Percentiles rank a stretch among this genome's conserved stretches.
Conservation (phyloP, 2,888 invertebrate species). For the Eudemis profundana region DNA sequence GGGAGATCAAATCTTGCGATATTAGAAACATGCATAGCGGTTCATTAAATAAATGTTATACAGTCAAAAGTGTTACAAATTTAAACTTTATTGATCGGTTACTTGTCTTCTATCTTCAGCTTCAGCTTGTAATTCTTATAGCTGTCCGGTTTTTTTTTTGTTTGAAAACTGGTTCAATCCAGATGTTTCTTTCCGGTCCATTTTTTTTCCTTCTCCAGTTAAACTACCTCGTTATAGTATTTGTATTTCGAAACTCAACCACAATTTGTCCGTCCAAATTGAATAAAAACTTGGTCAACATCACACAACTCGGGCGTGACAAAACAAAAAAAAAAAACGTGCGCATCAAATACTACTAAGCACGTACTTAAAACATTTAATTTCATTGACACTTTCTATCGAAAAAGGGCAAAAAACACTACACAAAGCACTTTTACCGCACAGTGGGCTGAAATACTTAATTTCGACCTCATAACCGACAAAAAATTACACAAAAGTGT, state of each 20-base stretch:
- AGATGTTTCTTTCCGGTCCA: background rate
- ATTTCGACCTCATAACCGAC: slow-evolving; percentile 57
- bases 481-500: slow-evolving; percentile 64
- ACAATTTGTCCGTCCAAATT: background rate
- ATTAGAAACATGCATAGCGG: too few species aligned
- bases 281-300: slow-evolving; percentile 23
- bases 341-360: slow-evolving; percentile 21
- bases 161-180: background rate
- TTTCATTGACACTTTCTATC: slow-evolving; percentile 44
- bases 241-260: slow-evolving; percentile 11
- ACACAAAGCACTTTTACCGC: slow-evolving; percentile 45
- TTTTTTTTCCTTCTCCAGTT: background rate
- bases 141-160: background rate
- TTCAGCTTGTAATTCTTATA: too few species aligned
- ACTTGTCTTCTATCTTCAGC: too few species aligned
- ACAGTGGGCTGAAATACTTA: slow-evolving; percentile 44
- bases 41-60: too few species aligned
- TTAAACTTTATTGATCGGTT: too few species aligned
- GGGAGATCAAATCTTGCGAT: too few species aligned
- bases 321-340: slow-evolving; percentile 17
- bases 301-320: slow-evolving; percentile 26
- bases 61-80: too few species aligned
- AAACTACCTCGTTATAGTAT: slow-evolving; percentile 7
- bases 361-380: slow-evolving; percentile 35
- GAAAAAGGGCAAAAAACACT: slow-evolving; percentile 37